phyloP scores from a whole-genome alignment of 2,797 vertebrate genomes.

The Echiichthys vipera region DNA sequence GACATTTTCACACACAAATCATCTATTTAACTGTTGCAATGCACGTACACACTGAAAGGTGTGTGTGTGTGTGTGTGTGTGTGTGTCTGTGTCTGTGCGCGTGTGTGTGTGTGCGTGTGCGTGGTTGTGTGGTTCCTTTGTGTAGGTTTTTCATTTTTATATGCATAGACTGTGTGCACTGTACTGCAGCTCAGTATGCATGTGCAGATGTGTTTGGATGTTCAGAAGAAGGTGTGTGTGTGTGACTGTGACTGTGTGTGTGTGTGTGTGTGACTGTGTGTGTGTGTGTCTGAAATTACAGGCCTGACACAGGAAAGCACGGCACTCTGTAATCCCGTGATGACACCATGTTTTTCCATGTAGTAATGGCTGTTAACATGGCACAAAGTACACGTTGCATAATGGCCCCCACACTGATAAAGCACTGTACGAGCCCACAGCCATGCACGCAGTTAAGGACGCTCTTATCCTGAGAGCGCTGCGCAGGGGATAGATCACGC shows the following conservation, averaged over 20 bases:
- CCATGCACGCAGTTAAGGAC: slow-evolving; percentile 11
- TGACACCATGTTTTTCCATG: slow-evolving; percentile 84
- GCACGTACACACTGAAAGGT: slow-evolving; percentile 52
- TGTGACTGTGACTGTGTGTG: slow-evolving; percentile 38
- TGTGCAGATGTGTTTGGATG: slow-evolving; percentile 6
- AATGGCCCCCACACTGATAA: slow-evolving; percentile 66
- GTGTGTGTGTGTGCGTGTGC: slow-evolving; percentile 30
- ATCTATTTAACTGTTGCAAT: slow-evolving; percentile 54
- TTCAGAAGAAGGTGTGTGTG: background rate
- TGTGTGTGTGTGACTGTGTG: slow-evolving; percentile 39
- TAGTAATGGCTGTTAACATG: slow-evolving; percentile 83
- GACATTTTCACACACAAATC: slow-evolving; percentile 49
- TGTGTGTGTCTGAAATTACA: slow-evolving; percentile 77
- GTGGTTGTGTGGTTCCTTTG: slow-evolving; percentile 11
- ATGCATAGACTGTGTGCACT: background rate
- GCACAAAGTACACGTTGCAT: slow-evolving; percentile 74
- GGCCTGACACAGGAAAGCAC: slow-evolving; percentile 75
- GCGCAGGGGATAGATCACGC: background rate
- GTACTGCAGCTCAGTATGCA: background rate
- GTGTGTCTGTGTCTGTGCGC: slow-evolving; percentile 2
- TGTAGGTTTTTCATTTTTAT: slow-evolving; percentile 1
- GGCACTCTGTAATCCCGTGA: slow-evolving; percentile 81
- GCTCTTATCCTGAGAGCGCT: background rate
- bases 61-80: slow-evolving; percentile 19
- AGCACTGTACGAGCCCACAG: slow-evolving; percentile 30